Evolutionary conservation across 2,113 vertebrate species (phyloP), one percentile per base, ranked within the genome.

Genomic region (Gobiocypris rarus): DNA sequence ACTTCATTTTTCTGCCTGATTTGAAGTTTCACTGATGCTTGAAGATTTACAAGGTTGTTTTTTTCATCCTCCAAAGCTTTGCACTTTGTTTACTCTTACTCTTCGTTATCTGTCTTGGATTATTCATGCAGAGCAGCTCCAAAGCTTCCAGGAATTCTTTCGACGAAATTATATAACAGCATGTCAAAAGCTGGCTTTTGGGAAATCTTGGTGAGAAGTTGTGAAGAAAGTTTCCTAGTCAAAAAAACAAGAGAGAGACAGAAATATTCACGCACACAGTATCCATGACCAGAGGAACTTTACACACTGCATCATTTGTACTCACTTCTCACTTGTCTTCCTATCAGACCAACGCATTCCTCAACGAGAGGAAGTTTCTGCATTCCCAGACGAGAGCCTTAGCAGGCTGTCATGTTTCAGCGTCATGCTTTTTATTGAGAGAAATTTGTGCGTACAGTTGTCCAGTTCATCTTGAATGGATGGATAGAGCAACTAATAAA

Each of bases 311-410:
- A 41, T 15, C 59, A 31, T 41, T n/a, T 19, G 17, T 71, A n/a
- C 58, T 19, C 26, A 11, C n/a, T 67, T 31, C 58, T 19, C 38
- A 4, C 3, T 56, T 31, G 28, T 5, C 3, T 24, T 41, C 19
- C 43, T 61, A 34, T 81, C 50, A 13, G 71, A 76, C 58, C 50
- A 70, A 81, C 6, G 24, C 76, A 63, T 85, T 86, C 63, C 80
- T 19, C 61, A 11, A 5, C 24, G 38, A 70, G 34, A n/a, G 54
- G 58, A 69, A 69, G 56, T 61, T 79, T 83, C 73, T 75, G 84
- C 80, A 85, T 88, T 88, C 76, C 77, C 86, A 84, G 77, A 81
- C 69, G 15, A 56, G 71, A 65, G 75, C 24, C 24, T 15, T 65
- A 58, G 67, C 65, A 75, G 70, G 65, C 43, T 65, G 26, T 52